Evolutionary conservation across 1,140 invertebrate species (phyloP), one percentile per base, ranked within the genome.

Genomic region (Tribolium castaneum): DNA sequence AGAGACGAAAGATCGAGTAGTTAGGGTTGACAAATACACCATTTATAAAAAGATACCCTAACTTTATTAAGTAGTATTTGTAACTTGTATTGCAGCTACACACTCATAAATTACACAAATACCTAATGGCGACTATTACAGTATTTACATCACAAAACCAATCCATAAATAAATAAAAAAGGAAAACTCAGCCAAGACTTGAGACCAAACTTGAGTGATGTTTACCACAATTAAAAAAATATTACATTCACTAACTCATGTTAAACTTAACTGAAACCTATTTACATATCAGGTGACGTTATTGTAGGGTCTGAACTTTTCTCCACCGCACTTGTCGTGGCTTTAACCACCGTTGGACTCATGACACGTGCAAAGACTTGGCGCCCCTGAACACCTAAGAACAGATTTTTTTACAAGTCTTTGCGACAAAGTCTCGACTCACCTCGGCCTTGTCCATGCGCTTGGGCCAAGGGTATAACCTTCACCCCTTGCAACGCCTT

Each of bases 401-500:
- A 50, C 3, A 71, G 10, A 30, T n/a, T 70, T 30, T 16, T 52
- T 16, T 12, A 25, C n/a, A 52, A 14, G 6, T 12, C 22, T 34
- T 13, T 13, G 10, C 10, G 1, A 14, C 51, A 1, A 52, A 19
- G 2, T 1, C 16, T 19, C 5, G 16, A 74, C 70, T 82, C 80
- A 86, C 85, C 82, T 82, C 83, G 85, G 71, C 77, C 80, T 80
- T 85, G 83, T 49, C 81, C 77, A 62, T 82, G 79, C 74, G 84
- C 81, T 78, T 86, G 86, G 45, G 85, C 84, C 54, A 87, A 88
- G 0, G 91, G 90, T 70, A 92, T 93, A 19, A 93, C 92, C 83
- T 93, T 93, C 6, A 93, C 86, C 0, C 90, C 91, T 80, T 93
- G 92, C 59, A 93, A 80, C 0, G 91, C 90, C 84, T 93, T 93